Conservation (phyloP, 2,888 invertebrate species). For the Acanthosepion esculentum region DNA sequence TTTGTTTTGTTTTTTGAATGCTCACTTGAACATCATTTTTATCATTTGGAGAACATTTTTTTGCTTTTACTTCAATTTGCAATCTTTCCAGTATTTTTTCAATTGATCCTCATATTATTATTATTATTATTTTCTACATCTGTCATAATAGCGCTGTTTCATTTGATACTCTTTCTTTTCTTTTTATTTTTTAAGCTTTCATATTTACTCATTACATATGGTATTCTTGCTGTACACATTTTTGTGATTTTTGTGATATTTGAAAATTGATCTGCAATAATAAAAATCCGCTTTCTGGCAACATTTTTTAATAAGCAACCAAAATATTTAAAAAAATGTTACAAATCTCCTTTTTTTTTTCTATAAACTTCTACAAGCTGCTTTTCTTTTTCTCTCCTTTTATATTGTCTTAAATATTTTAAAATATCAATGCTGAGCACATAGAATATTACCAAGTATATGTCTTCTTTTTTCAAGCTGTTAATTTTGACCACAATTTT, state of each 20-base stretch:
- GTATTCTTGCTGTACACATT: not conserved
- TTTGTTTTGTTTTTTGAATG: too few relatives aligned
- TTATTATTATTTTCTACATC: not conserved
- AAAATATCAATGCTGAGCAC: too few relatives aligned
- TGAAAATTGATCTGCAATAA: not conserved
- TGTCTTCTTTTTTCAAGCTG: too few relatives aligned
- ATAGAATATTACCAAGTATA: too few relatives aligned
- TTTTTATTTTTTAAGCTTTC: not conserved
- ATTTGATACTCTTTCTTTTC: not conserved
- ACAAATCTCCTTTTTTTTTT: too few relatives aligned
- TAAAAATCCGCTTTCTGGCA: not conserved
- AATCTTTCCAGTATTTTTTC: not conserved
- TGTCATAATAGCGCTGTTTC: not conserved
- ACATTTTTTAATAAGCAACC: not conserved
- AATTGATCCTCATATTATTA: not conserved
- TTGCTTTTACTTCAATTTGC: not conserved
- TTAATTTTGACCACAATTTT: too few relatives aligned
- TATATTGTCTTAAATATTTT: too few relatives aligned
- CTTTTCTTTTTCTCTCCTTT: too few relatives aligned
- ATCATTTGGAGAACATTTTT: too few relatives aligned
- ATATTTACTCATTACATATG: not conserved
- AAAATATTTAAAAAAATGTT: not conserved
- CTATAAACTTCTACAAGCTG: too few relatives aligned
- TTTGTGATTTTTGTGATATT: not conserved
- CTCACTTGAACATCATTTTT: too few relatives aligned